These are phyloP conservation scores for Microcebus lehilahytsara DNA, from an alignment of 2,113 vertebrate species.

Conservation along the genomic window DNA sequence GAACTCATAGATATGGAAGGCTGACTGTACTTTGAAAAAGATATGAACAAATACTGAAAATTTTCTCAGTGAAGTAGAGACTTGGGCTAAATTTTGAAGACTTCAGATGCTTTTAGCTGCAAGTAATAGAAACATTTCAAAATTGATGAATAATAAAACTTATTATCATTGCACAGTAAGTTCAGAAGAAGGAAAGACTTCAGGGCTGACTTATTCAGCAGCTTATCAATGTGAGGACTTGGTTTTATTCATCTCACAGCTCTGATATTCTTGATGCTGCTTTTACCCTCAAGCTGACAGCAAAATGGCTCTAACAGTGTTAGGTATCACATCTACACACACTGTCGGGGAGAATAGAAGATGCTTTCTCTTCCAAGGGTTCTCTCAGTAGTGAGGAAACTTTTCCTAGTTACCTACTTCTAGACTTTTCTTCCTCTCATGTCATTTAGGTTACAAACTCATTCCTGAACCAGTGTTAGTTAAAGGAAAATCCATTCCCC, in stretches of 20 bases:
- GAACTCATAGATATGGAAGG: too few relatives aligned
- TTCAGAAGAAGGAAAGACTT: background rate
- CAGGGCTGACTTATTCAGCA: background rate
- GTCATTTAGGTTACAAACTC: background rate
- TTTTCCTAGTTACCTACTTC: background rate
- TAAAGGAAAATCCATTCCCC: background rate
- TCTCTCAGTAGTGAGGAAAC: background rate
- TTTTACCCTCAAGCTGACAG: background rate
- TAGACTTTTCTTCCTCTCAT: background rate
- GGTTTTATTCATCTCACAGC: background rate
- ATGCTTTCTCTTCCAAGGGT: background rate
- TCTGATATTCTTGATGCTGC: background rate
- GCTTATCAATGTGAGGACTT: background rate
- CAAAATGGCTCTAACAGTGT: background rate
- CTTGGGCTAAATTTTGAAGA: slow-evolving; percentile 44
- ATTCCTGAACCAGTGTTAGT: slow-evolving; percentile 29
- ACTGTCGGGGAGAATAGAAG: background rate
- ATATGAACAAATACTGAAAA: background rate
- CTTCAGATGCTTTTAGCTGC: background rate
- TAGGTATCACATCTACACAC: background rate
- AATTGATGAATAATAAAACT: slow-evolving; percentile 11
- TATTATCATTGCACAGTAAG: background rate
- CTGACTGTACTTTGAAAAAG: slow-evolving; percentile 8
- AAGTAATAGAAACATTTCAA: slow-evolving; percentile 32
- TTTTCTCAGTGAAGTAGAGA: slow-evolving; percentile 21